Evolutionary conservation across 2,797 vertebrate genomes (phyloP).

Genomic region (Hypotaenidia okinawae): DNA sequence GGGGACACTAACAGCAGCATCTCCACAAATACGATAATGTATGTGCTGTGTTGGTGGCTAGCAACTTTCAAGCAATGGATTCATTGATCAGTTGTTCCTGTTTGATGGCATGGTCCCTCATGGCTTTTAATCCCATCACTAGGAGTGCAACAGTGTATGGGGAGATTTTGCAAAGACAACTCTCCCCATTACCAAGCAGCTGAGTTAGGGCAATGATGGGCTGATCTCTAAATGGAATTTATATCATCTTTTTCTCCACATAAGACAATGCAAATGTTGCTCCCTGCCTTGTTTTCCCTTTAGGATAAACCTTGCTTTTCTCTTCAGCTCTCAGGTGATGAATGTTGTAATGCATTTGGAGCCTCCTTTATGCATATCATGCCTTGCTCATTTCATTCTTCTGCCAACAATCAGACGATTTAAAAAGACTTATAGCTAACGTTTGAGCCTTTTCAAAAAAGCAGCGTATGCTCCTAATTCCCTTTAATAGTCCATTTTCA

Average conservation of each 20-base stretch:
- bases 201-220: neutral
- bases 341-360: neutral
- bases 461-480: conserved; percentile 49
- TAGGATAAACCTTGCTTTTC: neutral
- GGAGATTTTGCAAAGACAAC: neutral
- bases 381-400: neutral
- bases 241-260: neutral
- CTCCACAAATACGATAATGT: neutral
- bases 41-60: neutral
- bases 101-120: neutral
- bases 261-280: neutral
- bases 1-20: neutral
- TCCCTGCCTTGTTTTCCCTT: neutral
- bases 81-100: neutral
- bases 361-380: neutral
- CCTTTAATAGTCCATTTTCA: conserved; percentile 54
- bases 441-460: conserved; percentile 33
- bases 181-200: neutral
- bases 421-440: conserved; percentile 45
- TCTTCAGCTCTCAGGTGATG: neutral
- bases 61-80: neutral
- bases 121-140: neutral
- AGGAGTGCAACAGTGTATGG: neutral
- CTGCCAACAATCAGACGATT: conserved; percentile 3
- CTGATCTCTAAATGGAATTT: neutral